A percentile compares a stretch with the other conserved stretches of the same genome.
Conservation (phyloP, 2,888 invertebrate genomes). For the Drosophila formosana region DNA sequence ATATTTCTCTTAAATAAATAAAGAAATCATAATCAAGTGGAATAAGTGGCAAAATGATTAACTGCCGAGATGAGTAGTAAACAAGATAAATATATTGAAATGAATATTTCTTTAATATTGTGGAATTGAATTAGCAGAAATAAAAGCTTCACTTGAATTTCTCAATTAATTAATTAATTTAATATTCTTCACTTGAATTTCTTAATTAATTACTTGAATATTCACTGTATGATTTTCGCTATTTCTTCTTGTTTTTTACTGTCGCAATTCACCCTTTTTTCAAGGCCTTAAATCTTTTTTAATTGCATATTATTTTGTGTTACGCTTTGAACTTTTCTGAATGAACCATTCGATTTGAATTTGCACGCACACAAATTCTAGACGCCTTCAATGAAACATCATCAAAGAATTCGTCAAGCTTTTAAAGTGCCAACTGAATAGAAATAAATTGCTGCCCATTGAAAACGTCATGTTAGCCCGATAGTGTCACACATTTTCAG, state of each 20-base stretch:
- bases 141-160: neutral
- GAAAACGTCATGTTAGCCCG: constrained; percentile 65
- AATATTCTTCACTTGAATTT: no score
- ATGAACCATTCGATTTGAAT: constrained; percentile 11
- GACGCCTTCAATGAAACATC: constrained; percentile 15
- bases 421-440: neutral
- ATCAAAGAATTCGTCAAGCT: constrained; percentile 40
- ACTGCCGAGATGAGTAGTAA: neutral
- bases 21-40: constrained; percentile 26
- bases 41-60: constrained; percentile 1
- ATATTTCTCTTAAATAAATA: constrained; percentile 42
- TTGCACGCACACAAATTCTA: constrained; percentile 1
- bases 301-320: neutral
- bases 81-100: neutral
- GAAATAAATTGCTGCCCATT: constrained; percentile 36
- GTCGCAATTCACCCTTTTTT: neutral
- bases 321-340: neutral
- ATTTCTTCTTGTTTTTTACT: neutral
- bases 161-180: neutral
- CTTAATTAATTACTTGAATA: no score
- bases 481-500: constrained; percentile 14
- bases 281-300: neutral
- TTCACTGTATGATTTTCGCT: no score
- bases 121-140: no score
- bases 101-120: neutral